Base-by-base conservation (phyloP, 2,797 vertebrate species). In the Aotus griseimembra region DNA sequence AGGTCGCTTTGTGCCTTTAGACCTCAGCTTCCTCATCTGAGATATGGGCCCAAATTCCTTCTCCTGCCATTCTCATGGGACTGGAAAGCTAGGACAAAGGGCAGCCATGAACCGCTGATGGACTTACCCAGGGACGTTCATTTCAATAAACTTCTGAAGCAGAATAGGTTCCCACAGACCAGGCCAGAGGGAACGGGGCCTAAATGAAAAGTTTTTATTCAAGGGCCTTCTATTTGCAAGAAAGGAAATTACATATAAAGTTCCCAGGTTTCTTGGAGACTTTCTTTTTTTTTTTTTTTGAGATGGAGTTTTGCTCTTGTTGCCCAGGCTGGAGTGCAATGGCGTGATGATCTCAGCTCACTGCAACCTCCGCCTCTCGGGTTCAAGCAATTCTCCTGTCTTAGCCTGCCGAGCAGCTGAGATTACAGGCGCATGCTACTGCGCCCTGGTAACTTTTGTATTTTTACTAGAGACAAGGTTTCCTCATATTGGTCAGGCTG, bases 71-170 rank as follows among this genome's bases (percentile, higher is more conserved):
- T 75, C 82, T 7, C 30, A 2, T 0, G 3, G 33, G 96, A 36
- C 24, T 26, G 2, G 46, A 33, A 5, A 11, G 52, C 36, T 10
- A 30, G 80, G 73, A 76, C 33, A 33, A 67, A 92, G 55, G 81
- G 13, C 0, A 0, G 33, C 44, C 72, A 44, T 0, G 2, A 14
- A 50, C 64, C 13, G 0, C 41, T 0, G 30, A 55, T 0, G 26
- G 83, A 33, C 72, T 39, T 36, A 4, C 24, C 33, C n/a, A 14
- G 82, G 44, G 57, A 55, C 0, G 0, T 2, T 17, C 0, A 9
- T 1, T 3, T 17, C 0, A 9, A 17, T 81, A 28, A 7, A 33
- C 52, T 22, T 75, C 48, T 48, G 28, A 75, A 12, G 48, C 33
- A 73, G 52, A 93, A 44, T 1, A n/a, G 36, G 70, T 2, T 57